Evolutionary conservation across 2,888 invertebrate genomes (phyloP).

Genomic region (Diarsia brunnea): DNA sequence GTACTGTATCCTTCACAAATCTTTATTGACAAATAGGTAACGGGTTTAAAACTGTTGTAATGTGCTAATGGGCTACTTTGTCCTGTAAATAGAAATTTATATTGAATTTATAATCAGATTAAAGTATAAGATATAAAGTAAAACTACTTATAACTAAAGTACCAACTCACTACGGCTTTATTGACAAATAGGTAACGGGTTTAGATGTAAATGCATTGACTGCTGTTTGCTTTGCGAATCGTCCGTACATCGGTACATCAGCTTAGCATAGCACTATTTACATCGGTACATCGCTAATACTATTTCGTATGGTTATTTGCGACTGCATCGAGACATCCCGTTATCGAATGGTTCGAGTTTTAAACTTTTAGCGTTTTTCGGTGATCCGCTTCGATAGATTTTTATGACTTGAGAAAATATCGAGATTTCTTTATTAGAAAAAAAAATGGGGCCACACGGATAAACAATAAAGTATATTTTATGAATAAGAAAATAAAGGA

Average conservation of each 20-base stretch:
- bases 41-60: constrained; percentile 26
- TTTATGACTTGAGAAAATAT: background rate
- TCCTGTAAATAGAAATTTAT: constrained; percentile 3
- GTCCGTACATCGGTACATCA: constrained; percentile 40
- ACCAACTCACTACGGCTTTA: too few species aligned
- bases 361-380: constrained; percentile 49
- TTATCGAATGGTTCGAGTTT: constrained; percentile 68
- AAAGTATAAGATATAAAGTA: too few species aligned
- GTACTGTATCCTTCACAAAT: constrained; percentile 2
- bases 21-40: constrained; percentile 34
- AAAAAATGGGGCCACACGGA: too few species aligned
- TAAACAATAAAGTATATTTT: too few species aligned
- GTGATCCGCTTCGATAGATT: background rate
- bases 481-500: too few species aligned
- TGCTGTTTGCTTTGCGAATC: constrained; percentile 28
- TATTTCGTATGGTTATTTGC: constrained; percentile 70
- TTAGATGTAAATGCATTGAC: constrained; percentile 34
- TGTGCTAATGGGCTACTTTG: constrained; percentile 26
- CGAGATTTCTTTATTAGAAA: too few species aligned
- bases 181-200: too few species aligned
- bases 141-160: too few species aligned
- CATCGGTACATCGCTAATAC: constrained; percentile 62
- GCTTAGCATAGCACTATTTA: constrained; percentile 71
- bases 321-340: constrained; percentile 70
- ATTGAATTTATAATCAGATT: constrained; percentile 28